phyloP scores from a whole-genome alignment of 2,113 vertebrate genomes.

The Syngnathus typhle region DNA sequence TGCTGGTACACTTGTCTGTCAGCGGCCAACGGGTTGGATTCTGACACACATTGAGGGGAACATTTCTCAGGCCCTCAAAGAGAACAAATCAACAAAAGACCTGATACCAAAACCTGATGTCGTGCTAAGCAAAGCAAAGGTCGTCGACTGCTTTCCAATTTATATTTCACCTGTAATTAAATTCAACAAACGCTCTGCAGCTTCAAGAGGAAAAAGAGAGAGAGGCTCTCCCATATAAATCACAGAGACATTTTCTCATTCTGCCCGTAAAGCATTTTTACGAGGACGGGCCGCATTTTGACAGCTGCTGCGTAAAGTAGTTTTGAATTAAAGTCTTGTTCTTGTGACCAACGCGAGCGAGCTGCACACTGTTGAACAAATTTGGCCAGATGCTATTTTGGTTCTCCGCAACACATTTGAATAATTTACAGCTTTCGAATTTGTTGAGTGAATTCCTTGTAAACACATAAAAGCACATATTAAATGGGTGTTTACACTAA shows the following conservation, averaged over 20 bases:
- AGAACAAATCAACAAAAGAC: constrained; percentile 5
- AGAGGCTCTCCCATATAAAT: background rate
- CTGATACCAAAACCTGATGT: background rate
- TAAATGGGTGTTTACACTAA: constrained; percentile 45
- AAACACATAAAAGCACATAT: constrained; percentile 1
- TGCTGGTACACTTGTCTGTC: constrained; percentile 65
- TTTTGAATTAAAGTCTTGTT: constrained; percentile 2
- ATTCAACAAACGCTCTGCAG: background rate
- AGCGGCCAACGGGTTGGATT: constrained; percentile 83
- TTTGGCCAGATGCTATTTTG: constrained; percentile 9
- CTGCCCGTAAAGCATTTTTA: background rate
- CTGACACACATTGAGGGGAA: constrained; percentile 60
- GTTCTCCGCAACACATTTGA: constrained; percentile 1
- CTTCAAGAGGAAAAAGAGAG: background rate
- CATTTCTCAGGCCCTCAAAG: background rate
- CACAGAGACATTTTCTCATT: background rate
- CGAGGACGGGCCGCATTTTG: background rate
- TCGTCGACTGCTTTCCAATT: background rate
- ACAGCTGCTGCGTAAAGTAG: background rate
- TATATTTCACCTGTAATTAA: background rate
- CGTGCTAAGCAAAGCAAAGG: background rate
- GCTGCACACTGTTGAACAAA: background rate
- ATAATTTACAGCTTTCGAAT: constrained; percentile 15
- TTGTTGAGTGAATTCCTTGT: constrained; percentile 11
- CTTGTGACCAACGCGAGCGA: background rate